phyloP scores from a whole-genome alignment of 2,113 vertebrate species.

The Nymphicus hollandicus region DNA sequence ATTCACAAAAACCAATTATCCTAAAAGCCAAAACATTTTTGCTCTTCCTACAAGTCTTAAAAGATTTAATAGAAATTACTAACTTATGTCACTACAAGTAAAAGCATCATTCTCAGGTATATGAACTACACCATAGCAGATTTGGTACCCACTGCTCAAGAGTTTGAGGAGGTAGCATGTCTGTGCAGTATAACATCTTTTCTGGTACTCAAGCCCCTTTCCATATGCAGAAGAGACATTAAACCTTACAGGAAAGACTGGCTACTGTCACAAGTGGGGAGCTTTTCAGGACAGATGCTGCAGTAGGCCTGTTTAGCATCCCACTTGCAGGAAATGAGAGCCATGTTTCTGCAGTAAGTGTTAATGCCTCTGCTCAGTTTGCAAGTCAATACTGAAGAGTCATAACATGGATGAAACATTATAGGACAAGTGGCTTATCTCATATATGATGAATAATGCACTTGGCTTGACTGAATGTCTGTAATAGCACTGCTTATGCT shows the following conservation, averaged over 20 bases:
- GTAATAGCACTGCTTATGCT: neutral
- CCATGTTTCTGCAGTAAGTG: neutral
- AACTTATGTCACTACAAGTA: neutral
- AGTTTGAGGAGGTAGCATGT: neutral
- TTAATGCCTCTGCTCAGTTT: neutral
- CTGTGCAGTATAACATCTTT: neutral
- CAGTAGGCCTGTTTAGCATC: neutral
- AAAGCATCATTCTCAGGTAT: neutral
- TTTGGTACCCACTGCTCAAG: neutral
- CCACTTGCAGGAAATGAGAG: neutral
- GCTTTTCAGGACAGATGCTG: neutral
- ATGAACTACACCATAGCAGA: neutral
- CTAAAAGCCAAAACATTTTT: neutral
- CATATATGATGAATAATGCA: conserved; percentile 7
- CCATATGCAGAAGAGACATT: neutral
- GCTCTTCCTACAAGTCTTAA: neutral
- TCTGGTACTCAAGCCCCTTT: neutral
- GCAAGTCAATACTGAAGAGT: neutral
- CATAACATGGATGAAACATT: neutral
- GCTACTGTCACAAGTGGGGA: neutral
- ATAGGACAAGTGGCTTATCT: neutral
- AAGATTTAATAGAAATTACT: neutral
- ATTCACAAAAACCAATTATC: neutral
- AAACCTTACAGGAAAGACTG: neutral
- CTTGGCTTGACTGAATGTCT: neutral